phyloP scores from a whole-genome alignment of 2,888 invertebrate genomes.

The Chloromyia formosa region DNA sequence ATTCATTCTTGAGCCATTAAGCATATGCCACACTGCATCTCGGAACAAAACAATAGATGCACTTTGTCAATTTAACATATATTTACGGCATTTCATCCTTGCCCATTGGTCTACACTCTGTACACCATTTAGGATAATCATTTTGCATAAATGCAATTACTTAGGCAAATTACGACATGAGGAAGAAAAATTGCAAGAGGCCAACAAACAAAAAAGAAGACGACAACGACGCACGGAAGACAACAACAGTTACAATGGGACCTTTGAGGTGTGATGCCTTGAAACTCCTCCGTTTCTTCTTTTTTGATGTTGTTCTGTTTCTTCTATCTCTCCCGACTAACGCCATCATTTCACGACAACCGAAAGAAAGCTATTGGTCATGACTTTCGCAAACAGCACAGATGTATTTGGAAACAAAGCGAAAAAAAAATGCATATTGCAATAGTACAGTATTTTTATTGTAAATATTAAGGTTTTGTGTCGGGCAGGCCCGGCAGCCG shows the following conservation, averaged over 20 bases:
- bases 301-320: too few relatives aligned
- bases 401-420: not conserved
- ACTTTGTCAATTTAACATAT: constrained; percentile 31
- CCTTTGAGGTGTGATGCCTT: too few relatives aligned
- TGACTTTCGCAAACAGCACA: constrained; percentile 9
- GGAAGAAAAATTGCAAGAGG: not conserved
- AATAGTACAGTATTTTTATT: not conserved
- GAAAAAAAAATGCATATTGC: constrained; percentile 1
- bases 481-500: too few relatives aligned
- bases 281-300: too few relatives aligned
- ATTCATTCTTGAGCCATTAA: not conserved
- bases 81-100: constrained; percentile 28
- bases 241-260: too few relatives aligned
- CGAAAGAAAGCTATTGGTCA: constrained; percentile 18
- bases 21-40: too few relatives aligned
- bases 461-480: too few relatives aligned
- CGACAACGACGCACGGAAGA: too few relatives aligned
- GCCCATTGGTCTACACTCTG: constrained; percentile 4
- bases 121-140: constrained; percentile 31
- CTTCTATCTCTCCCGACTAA: too few relatives aligned
- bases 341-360: too few relatives aligned
- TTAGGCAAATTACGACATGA: constrained; percentile 1
- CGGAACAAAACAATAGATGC: constrained; percentile 9
- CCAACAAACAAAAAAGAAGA: too few relatives aligned
- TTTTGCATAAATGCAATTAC: constrained; percentile 23